Conservation (phyloP, 2,113 vertebrate genomes). For the Hemichromis elongatus region DNA sequence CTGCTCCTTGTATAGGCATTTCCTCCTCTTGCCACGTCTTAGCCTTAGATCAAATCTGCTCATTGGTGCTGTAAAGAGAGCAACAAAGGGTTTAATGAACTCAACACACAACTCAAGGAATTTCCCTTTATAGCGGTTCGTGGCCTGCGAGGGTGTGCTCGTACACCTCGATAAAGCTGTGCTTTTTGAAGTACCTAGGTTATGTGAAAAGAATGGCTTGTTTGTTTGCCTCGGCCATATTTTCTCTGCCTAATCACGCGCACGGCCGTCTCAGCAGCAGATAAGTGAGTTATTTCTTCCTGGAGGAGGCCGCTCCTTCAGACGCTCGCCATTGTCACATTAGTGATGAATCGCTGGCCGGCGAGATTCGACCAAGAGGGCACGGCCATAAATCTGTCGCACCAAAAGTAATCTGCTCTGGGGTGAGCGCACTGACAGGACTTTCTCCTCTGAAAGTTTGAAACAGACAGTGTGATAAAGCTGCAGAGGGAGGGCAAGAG, state of each 20-base stretch:
- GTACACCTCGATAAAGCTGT: slow-evolving; percentile 16
- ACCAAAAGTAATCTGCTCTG: not conserved
- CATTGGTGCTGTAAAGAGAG: slow-evolving; percentile 16
- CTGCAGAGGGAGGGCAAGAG: slow-evolving; percentile 12
- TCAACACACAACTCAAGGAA: slow-evolving; percentile 33
- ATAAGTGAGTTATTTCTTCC: slow-evolving; percentile 60
- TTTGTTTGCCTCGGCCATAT: slow-evolving; percentile 33
- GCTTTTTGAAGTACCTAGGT: slow-evolving; percentile 3
- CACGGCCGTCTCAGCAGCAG: slow-evolving; percentile 14
- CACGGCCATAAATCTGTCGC: slow-evolving; percentile 39
- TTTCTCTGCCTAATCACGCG: slow-evolving; percentile 42
- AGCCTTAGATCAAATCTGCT: not conserved
- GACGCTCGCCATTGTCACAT: slow-evolving; percentile 24
- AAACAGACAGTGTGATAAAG: not conserved
- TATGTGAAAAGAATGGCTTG: slow-evolving; percentile 21
- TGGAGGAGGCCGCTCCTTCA: slow-evolving; percentile 10
- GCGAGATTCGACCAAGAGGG: slow-evolving; percentile 17
- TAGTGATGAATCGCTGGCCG: slow-evolving; percentile 27
- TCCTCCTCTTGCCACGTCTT: slow-evolving; percentile 13
- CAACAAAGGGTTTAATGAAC: slow-evolving; percentile 20
- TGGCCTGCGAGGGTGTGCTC: not conserved
- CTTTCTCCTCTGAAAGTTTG: slow-evolving; percentile 9
- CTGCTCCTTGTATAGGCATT: slow-evolving; percentile 45
- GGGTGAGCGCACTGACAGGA: not conserved
- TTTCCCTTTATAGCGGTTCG: slow-evolving; percentile 15